phyloP scores from a whole-genome alignment of 2,113 vertebrate genomes.

The Acanthisitta chloris region DNA sequence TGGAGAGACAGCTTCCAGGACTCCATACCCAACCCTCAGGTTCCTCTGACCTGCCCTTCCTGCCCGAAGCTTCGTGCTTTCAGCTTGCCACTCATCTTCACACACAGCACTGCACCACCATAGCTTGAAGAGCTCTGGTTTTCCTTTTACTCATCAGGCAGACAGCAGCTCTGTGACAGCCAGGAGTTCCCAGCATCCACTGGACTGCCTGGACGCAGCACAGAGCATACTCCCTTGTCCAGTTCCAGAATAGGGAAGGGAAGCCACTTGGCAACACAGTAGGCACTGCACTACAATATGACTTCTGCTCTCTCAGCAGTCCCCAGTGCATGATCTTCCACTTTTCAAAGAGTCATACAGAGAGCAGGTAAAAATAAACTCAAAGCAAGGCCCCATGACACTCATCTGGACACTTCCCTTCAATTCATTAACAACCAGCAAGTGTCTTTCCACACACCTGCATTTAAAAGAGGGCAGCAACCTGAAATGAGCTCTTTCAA shows the following conservation, averaged over 20 bases:
- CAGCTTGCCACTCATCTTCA: neutral
- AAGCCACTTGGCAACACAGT: neutral
- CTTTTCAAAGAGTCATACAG: neutral
- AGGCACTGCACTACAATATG: neutral
- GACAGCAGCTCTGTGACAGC: neutral
- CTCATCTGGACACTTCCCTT: neutral
- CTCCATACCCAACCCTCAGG: rapidly evolving
- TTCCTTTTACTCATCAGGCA: neutral
- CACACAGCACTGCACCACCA: neutral
- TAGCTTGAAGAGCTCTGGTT: rapidly evolving
- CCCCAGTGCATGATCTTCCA: neutral
- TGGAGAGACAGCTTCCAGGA: neutral
- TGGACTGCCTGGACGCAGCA: neutral
- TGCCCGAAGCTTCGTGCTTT: neutral
- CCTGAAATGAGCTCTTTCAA: neutral
- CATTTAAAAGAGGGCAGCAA: neutral
- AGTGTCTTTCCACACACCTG: neutral
- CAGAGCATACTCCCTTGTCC: rapidly evolving
- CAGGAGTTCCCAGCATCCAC: rapidly evolving
- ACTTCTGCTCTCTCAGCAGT: neutral
- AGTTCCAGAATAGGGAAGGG: rapidly evolving
- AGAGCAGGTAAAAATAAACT: neutral
- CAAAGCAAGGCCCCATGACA: neutral
- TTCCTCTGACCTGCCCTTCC: neutral
- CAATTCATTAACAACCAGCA: neutral